Conservation (phyloP, 2,888 invertebrate genomes). For the Scrobipalpa costella region DNA sequence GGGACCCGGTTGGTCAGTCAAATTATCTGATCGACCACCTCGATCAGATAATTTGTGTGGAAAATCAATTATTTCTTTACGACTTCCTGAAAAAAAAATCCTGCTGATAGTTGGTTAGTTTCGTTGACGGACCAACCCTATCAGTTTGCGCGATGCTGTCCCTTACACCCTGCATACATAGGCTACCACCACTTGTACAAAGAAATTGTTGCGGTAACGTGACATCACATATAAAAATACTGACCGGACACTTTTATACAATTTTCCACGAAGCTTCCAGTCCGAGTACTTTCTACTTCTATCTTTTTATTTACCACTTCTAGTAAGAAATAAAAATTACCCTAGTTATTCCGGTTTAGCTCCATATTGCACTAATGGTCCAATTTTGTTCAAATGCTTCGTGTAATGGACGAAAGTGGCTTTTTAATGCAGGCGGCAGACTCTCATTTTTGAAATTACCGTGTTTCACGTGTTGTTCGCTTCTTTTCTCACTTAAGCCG, state of each 20-base stretch:
- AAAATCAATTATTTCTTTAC: too few relatives aligned
- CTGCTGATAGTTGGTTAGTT: too few relatives aligned
- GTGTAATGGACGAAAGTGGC: conserved; percentile 19
- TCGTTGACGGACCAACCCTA: too few relatives aligned
- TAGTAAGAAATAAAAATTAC: conserved; percentile 2
- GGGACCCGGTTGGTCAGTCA: too few relatives aligned
- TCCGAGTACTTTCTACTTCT: not conserved
- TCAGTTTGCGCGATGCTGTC: too few relatives aligned
- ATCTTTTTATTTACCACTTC: conserved; percentile 1
- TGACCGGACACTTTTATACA: not conserved
- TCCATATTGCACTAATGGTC: conserved; percentile 24
- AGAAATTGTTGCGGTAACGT: too few relatives aligned
- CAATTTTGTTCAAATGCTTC: conserved; percentile 22
- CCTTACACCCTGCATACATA: too few relatives aligned
- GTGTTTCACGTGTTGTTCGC: conserved; percentile 10
- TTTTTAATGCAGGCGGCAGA: conserved; percentile 18
- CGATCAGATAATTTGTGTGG: too few relatives aligned
- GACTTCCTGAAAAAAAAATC: too few relatives aligned
- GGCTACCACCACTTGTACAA: too few relatives aligned
- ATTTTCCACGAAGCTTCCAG: not conserved
- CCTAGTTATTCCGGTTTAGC: conserved; percentile 15
- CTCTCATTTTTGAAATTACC: conserved; percentile 16
- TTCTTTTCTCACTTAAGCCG: conserved; percentile 7
- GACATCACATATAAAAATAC: not conserved
- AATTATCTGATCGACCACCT: too few relatives aligned